Conservation (phyloP, 2,113 vertebrate species). For the Ellobius talpinus region DNA sequence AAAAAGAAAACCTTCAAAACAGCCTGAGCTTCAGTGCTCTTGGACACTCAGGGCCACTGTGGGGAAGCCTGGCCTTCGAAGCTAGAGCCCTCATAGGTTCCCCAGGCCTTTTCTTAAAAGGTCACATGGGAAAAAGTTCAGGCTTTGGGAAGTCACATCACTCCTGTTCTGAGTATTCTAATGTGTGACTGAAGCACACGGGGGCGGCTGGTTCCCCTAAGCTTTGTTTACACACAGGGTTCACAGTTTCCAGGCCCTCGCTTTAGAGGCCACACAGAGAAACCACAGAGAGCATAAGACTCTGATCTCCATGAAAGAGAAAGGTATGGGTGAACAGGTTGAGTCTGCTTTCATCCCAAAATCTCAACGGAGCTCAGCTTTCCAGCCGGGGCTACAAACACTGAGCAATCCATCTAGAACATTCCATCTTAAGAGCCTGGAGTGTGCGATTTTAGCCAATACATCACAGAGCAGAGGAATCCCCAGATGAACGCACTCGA, state of each 20-base stretch:
- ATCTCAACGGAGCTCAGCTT: neutral
- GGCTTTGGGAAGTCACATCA: neutral
- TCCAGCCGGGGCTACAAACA: neutral
- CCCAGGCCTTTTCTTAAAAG: neutral
- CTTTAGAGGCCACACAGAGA: neutral
- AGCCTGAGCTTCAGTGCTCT: neutral
- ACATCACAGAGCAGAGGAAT: neutral
- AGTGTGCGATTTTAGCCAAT: neutral
- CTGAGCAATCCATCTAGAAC: neutral
- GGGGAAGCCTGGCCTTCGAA: neutral
- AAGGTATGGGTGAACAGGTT: too few relatives aligned
- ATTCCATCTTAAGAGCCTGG: neutral
- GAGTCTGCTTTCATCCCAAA: neutral
- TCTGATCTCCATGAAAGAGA: neutral
- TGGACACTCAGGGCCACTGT: neutral
- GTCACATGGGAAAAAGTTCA: neutral
- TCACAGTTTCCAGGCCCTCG: neutral
- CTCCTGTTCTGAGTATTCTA: neutral
- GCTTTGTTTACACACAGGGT: neutral
- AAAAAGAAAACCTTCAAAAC: neutral
- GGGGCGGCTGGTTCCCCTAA: neutral
- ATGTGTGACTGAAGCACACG: neutral
- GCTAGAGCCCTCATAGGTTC: neutral
- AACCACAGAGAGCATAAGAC: neutral
- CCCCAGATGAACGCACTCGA: neutral